Base-by-base conservation (phyloP, 2,888 invertebrate species). In the Matsumyia berberina region DNA sequence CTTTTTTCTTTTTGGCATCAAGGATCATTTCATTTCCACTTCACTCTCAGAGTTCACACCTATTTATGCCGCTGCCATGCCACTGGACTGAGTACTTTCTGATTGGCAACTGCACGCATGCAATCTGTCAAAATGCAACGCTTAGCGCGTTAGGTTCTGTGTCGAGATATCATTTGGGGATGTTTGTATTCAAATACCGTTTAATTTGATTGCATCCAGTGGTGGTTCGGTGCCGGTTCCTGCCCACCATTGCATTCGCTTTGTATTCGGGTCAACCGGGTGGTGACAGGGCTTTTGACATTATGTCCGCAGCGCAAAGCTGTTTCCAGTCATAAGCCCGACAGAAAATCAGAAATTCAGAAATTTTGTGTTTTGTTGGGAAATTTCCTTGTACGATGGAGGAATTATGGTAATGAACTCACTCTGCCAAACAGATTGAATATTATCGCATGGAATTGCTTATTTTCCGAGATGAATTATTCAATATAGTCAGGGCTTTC, bases 331-430 rank as follows among this genome's bases (percentile, higher is more conserved):
- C 17, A 33, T 49, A 37, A 35, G 49, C 33, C 11, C 12, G 6
- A 7, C 29, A 19, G 17, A 12, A 17, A 49, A 24, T 24, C 51
- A 5, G 12, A 51, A 31, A 51, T 51, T 51, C 19, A 17, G 33
- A 57, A 57, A 57, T 60, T 19, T 53, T 15, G 39, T 42, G 29
- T 53, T 24, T 24, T 24, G 24, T 24, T 24, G 15, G 8, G 17
- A 39, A 24, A 31, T 37, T 37, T 57, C 70, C 57, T 70, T 44
- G 11, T 35, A 8, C 37, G 46, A 74, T 46, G 39, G 33, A 55
- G 29, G 67, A 67, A 78, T 77, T 83, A 83, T 83, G 72, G 12
- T 78, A 83, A 83, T 83, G 60, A 51, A 12, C 12, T 60, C 33
- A 72, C 77, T 66, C 35, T 60, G 60, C 31, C 39, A 35, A 46